Conservation (phyloP, 2,797 vertebrate species). For the Sebastes cheni region DNA sequence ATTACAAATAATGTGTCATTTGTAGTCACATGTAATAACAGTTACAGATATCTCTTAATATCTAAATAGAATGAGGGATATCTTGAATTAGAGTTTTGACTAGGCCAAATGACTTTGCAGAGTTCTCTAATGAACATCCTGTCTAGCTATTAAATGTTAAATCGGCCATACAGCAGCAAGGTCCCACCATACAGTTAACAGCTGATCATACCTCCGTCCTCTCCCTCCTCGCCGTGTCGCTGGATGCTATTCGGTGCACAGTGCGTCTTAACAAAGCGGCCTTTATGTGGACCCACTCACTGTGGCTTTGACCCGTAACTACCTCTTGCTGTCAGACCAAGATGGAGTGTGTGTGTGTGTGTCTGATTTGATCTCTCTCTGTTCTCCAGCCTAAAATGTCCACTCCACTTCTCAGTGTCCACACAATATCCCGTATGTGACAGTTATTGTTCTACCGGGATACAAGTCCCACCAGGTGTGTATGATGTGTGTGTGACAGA, state of each 20-base stretch:
- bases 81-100: no score
- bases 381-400: slow-evolving; percentile 37
- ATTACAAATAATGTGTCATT: no score
- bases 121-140: neutral
- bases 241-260: slow-evolving; percentile 42
- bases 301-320: slow-evolving; percentile 56
- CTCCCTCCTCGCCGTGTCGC: neutral
- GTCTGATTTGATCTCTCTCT: slow-evolving; percentile 38
- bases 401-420: slow-evolving; percentile 30
- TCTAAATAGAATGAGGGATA: no score
- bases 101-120: no score
- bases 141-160: neutral
- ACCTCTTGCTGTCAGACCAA: slow-evolving; percentile 49
- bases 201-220: slow-evolving; percentile 18
- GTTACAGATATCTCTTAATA: no score
- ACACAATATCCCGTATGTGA: slow-evolving; percentile 53
- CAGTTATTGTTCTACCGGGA: slow-evolving; percentile 72
- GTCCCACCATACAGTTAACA: neutral
- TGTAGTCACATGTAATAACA: no score
- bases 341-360: slow-evolving; percentile 29
- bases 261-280: slow-evolving; percentile 56
- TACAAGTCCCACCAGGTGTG: slow-evolving; percentile 76
- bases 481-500: slow-evolving; percentile 66
- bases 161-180: neutral
- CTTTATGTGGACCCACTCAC: slow-evolving; percentile 59